Evolutionary conservation across 1,140 invertebrate genomes (phyloP).

Genomic region (Nasonia vitripennis): DNA sequence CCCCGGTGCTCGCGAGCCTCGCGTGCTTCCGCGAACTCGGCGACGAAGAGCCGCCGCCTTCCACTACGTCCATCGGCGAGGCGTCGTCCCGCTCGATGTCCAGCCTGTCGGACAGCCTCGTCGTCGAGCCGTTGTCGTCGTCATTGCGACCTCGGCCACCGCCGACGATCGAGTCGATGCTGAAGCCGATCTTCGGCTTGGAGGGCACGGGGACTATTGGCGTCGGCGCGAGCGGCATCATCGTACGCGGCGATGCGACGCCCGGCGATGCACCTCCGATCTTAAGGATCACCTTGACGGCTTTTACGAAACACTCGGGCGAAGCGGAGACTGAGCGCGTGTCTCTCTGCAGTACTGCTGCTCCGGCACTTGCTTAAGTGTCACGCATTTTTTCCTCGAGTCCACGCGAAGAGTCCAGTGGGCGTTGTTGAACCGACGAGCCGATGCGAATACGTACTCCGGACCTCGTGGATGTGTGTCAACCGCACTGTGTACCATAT

Average conservation of each 20-base stretch:
- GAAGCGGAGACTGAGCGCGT: neutral
- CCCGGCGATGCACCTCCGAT: constrained; percentile 12
- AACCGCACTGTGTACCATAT: neutral
- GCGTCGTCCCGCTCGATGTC: constrained; percentile 67
- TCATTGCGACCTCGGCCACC: constrained; percentile 70
- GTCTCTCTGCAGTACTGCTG: neutral
- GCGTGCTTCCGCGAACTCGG: constrained; percentile 48
- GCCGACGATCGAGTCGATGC: constrained; percentile 95
- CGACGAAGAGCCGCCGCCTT: constrained; percentile 70
- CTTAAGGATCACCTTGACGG: constrained; percentile 38
- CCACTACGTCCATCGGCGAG: constrained; percentile 67
- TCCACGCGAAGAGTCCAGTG: neutral
- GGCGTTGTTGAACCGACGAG: neutral
- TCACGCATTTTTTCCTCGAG: neutral
- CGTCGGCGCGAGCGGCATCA: constrained; percentile 93
- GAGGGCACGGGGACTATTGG: constrained; percentile 87
- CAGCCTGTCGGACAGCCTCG: constrained; percentile 63
- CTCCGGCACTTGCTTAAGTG: neutral
- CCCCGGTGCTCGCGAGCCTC: neutral
- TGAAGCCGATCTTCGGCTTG: constrained; percentile 95
- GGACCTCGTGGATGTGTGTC: neutral
- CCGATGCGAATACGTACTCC: no score
- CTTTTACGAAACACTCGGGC: neutral
- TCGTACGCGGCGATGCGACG: constrained; percentile 74
- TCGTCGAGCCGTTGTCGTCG: constrained; percentile 57